Conservation (phyloP, 1,140 invertebrate species). For the Tribolium castaneum region DNA sequence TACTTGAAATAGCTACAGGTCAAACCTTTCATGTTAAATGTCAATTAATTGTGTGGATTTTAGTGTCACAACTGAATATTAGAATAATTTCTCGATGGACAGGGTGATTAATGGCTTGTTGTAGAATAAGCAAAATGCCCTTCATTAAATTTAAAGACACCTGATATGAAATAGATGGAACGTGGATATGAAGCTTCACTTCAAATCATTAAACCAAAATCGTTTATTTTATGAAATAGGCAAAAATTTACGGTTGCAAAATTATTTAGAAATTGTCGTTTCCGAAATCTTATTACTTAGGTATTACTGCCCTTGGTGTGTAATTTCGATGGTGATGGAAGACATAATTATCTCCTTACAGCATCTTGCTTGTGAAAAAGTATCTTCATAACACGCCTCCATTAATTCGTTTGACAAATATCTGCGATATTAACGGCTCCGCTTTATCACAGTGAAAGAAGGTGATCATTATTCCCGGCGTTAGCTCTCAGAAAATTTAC, state of each 20-base stretch:
- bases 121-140: background rate
- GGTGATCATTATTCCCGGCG: background rate
- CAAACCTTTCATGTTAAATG: background rate
- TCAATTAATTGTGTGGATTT: background rate
- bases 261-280: no score
- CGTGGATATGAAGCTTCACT: no score
- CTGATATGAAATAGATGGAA: no score
- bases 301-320: no score
- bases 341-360: background rate
- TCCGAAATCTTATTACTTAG: no score
- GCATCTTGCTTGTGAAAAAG: background rate
- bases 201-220: no score
- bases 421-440: background rate
- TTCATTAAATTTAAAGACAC: no score
- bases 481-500: slow-evolving; percentile 8
- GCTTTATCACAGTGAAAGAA: background rate
- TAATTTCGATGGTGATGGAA: background rate
- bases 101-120: background rate
- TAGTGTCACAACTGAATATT: no score
- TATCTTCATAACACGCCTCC: background rate
- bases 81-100: no score
- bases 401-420: slow-evolving; percentile 26
- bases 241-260: no score
- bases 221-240: no score
- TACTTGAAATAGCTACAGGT: no score